These are phyloP conservation scores for Cacatua alba DNA, from an alignment of 2,113 vertebrate genomes.

Conservation along the genomic window DNA sequence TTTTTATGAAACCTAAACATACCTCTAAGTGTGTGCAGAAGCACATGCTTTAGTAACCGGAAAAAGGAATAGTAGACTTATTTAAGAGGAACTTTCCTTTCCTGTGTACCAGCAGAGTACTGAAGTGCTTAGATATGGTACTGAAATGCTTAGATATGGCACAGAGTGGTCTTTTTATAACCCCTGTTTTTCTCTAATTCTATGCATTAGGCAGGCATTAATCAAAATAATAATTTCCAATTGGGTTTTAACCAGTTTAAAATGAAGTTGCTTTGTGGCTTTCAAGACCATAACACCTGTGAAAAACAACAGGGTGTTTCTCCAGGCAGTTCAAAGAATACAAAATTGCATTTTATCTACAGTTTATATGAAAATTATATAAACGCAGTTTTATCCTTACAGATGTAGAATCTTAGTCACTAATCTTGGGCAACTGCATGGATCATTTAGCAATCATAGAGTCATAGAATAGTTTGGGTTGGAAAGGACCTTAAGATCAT, in stretches of 20 bases:
- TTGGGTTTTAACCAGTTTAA: background rate
- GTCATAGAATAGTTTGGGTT: background rate
- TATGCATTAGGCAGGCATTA: background rate
- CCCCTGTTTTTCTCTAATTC: background rate
- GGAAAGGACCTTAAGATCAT: background rate
- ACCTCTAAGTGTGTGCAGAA: background rate
- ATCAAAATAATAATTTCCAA: conserved; percentile 35
- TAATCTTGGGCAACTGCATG: background rate
- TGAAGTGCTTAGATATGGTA: background rate
- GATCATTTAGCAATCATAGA: background rate
- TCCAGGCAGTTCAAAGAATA: background rate
- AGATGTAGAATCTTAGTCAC: background rate
- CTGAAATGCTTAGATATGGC: background rate
- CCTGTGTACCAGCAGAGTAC: background rate
- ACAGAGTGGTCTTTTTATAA: background rate
- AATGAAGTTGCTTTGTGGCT: background rate
- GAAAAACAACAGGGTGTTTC: conserved; percentile 1
- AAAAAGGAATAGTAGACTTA: background rate
- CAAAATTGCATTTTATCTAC: background rate
- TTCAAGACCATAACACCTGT: background rate
- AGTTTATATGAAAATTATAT: conserved; percentile 10
- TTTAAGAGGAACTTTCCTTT: background rate
- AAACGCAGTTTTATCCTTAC: background rate
- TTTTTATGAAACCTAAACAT: background rate
- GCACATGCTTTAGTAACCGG: background rate